phyloP scores from a whole-genome alignment of 2,888 invertebrate genomes.

The Drosophila anomalata region DNA sequence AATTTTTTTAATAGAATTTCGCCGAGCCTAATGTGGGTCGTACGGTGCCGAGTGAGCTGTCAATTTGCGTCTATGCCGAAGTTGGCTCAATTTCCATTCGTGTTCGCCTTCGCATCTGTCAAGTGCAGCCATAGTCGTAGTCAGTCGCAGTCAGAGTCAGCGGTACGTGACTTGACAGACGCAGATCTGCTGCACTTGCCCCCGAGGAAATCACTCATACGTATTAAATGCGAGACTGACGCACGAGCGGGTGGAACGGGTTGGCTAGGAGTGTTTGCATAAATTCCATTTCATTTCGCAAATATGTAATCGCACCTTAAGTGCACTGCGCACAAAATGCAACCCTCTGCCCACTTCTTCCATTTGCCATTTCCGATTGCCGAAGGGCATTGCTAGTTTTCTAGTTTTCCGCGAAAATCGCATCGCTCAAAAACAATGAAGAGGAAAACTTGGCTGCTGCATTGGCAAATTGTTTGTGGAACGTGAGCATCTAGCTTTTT shows the following conservation, averaged over 20 bases:
- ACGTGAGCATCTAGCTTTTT: conserved; percentile 50
- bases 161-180: conserved; percentile 33
- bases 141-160: neutral
- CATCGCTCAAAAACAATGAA: conserved; percentile 24
- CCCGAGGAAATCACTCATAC: conserved; percentile 65
- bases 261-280: conserved; percentile 32
- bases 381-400: conserved; percentile 15
- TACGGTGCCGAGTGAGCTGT: conserved; percentile 48
- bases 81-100: conserved; percentile 29
- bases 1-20: conserved; percentile 63
- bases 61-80: conserved; percentile 30
- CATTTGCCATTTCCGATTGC: conserved; percentile 7
- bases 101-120: conserved; percentile 26
- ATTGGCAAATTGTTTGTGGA: conserved; percentile 66
- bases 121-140: conserved; percentile 19
- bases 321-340: conserved; percentile 52
- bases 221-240: conserved; percentile 42
- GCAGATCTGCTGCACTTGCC: conserved; percentile 24
- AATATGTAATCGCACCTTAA: conserved; percentile 76
- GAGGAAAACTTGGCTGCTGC: conserved; percentile 31
- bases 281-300: conserved; percentile 76
- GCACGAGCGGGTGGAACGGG: conserved; percentile 23
- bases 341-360: conserved; percentile 3
- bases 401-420: conserved; percentile 4
- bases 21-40: conserved; percentile 25